Evolutionary conservation across 2,113 vertebrate genomes (phyloP).

Genomic region (Brachionichthys hirsutus): DNA sequence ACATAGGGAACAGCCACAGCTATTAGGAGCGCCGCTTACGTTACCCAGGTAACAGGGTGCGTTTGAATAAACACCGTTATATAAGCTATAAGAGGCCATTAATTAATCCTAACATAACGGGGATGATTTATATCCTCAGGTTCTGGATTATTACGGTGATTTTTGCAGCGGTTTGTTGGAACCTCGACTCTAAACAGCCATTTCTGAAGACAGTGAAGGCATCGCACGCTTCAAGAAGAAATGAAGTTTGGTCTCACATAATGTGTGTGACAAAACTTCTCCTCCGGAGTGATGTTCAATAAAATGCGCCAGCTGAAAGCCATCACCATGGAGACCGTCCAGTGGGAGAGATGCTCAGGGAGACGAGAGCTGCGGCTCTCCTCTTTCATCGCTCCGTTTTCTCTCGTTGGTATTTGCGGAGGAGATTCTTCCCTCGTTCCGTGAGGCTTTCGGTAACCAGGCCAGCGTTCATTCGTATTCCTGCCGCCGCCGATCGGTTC

Average conservation of each 20-base stretch:
- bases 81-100: no score
- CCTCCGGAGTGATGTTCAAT: slow-evolving; percentile 54
- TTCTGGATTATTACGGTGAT: no score
- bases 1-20: not conserved
- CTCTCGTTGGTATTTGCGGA: slow-evolving; percentile 32
- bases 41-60: slow-evolving; percentile 30
- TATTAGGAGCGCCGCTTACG: slow-evolving; percentile 19
- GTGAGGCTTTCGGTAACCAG: slow-evolving; percentile 7
- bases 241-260: not conserved
- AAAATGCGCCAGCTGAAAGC: slow-evolving; percentile 54
- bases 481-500: slow-evolving; percentile 33
- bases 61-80: not conserved
- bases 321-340: slow-evolving; percentile 62
- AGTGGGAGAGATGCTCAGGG: slow-evolving; percentile 20
- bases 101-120: no score
- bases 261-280: slow-evolving; percentile 23
- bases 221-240: not conserved
- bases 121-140: no score
- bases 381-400: slow-evolving; percentile 12
- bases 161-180: no score
- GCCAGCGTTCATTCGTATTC: not conserved
- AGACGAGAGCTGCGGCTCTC: slow-evolving; percentile 30
- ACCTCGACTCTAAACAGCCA: no score
- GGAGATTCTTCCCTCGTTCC: slow-evolving; percentile 18
- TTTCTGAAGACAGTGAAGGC: no score